Percentiles rank a stretch among this genome's conserved stretches.
Conservation (phyloP, 2,797 vertebrate genomes). For the Alauda arvensis region DNA sequence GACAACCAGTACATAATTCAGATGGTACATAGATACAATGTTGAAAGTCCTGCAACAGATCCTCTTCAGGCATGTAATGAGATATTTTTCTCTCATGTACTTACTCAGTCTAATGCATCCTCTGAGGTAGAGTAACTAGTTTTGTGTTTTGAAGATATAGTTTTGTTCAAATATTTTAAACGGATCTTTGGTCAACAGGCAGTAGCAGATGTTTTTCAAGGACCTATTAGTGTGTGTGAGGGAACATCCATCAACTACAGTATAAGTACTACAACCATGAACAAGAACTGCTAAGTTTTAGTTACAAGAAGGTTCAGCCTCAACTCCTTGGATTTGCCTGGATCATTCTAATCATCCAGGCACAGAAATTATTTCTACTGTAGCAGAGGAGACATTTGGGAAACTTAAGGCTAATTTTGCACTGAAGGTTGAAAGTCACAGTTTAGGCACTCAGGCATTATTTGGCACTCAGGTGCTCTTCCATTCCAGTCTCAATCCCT, state of each 20-base stretch:
- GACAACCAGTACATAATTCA: neutral
- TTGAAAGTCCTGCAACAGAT: neutral
- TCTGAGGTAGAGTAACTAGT: neutral
- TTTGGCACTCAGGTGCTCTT: too few relatives aligned
- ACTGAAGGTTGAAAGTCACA: neutral
- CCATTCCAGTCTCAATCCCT: neutral
- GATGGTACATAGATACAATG: neutral
- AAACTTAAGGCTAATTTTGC: neutral
- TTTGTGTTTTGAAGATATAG: neutral
- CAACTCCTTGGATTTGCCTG: neutral
- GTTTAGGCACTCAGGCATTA: neutral
- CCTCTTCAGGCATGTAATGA: neutral
- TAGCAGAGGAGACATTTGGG: neutral
- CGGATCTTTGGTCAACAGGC: neutral
- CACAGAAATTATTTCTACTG: neutral
- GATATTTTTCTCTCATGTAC: neutral
- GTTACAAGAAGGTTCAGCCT: neutral
- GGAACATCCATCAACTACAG: neutral
- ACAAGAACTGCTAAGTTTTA: neutral
- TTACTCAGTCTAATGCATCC: neutral
- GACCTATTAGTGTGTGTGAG: neutral
- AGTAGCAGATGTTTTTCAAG: neutral
- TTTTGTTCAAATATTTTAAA: neutral
- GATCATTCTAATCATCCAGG: neutral
- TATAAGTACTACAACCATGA: neutral